Evolutionary conservation across 1,140 invertebrate species (phyloP), one percentile per base, ranked within the genome.

Genomic region (Diorhabda carinulata): DNA sequence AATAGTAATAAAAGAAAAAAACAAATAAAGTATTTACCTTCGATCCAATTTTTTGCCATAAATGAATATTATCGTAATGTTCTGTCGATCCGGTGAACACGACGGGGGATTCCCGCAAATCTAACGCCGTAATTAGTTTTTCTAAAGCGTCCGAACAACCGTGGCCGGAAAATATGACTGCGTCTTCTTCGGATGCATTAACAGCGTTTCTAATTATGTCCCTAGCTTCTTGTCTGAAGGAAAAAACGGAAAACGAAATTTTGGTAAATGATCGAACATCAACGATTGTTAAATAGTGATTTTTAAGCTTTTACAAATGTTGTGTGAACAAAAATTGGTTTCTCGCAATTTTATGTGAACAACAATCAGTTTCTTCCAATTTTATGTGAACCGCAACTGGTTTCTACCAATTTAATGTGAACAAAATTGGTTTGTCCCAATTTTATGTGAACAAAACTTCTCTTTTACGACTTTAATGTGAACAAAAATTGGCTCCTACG

Each of bases 81-180:
- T 96, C 94, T 79, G 89, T 90, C 2, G 92, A 90, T 1, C 92
- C 92, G n/a, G 94, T 90, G 80, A 96, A 92, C 25, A 94, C 87
- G 1, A 89, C 85, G 4, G 89, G 89, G 44, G 84, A 82, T 64
- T 83, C 81, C 70, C 81, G 74, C 76, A 92, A 81, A 82, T 90
- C 82, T 79, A 90, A 74, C 78, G 85, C 84, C 86, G 87, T 78
- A 76, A 91, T 86, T 4, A 92, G 78, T 79, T 91, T 91, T 66
- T 91, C 87, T 67, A 93, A 81, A 59, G 90, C 90, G 72, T 86
- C 89, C 6, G 91, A 91, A 61, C 87, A 88, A 57, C 93, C 87
- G 84, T 89, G 86, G 76, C 94, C 87, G 78, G 86, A 83, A 86
- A 94, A 94, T 70, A 94, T 87, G 8, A 96, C 90, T 10, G 89